These are phyloP conservation scores for Tangachromis dhanisi DNA, from an alignment of 2,113 vertebrate genomes.

Conservation along the genomic window DNA sequence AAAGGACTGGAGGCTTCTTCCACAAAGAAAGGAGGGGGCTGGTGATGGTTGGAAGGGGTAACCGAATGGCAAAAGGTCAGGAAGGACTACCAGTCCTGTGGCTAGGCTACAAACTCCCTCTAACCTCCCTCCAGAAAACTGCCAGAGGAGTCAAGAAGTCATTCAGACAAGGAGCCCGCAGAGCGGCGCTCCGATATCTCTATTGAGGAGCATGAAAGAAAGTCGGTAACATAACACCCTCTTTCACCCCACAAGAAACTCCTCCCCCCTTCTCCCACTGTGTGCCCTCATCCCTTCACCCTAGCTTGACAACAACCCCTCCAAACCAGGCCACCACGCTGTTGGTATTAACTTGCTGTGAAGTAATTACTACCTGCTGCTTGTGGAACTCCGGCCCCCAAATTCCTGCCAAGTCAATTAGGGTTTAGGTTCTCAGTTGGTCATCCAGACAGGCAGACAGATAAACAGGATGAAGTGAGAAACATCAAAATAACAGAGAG, in stretches of 20 bases:
- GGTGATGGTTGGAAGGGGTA: background rate
- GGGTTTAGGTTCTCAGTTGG: slow-evolving; percentile 19
- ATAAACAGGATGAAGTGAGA: slow-evolving; percentile 53
- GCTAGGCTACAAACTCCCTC: background rate
- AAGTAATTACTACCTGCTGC: slow-evolving; percentile 79
- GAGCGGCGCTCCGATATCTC: slow-evolving; percentile 24
- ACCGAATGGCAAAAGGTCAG: slow-evolving; percentile 55
- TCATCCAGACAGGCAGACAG: slow-evolving; percentile 51
- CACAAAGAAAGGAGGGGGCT: background rate
- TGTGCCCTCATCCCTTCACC: slow-evolving; percentile 6
- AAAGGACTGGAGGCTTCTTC: background rate
- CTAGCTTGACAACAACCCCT: background rate
- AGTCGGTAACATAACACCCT: slow-evolving; percentile 39
- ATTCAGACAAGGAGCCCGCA: background rate
- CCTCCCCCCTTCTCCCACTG: background rate
- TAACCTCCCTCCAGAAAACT: slow-evolving; percentile 3
- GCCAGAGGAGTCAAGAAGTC: slow-evolving; percentile 39
- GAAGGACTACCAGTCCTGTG: slow-evolving; percentile 5
- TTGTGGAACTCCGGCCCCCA: slow-evolving; percentile 44
- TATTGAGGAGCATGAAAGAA: slow-evolving; percentile 54
- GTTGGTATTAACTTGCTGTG: slow-evolving; percentile 76
- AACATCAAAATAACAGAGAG: slow-evolving; percentile 43
- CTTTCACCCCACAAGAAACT: background rate
- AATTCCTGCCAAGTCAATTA: slow-evolving; percentile 55
- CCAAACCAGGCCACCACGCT: slow-evolving; percentile 35